phyloP scores from a whole-genome alignment of 2,888 invertebrate genomes.

The Hypomecis atomaria region DNA sequence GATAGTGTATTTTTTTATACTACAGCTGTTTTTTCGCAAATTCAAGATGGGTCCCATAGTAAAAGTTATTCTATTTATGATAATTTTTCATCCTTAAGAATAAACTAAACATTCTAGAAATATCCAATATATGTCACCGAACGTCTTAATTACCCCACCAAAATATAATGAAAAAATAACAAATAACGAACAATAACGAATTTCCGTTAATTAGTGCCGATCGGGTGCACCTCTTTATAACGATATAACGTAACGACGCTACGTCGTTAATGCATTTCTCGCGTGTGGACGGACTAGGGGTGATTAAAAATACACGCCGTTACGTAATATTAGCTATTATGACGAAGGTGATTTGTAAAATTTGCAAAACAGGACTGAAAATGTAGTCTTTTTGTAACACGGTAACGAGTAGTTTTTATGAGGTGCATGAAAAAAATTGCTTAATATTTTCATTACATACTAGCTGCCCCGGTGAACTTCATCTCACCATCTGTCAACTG shows the following conservation, averaged over 20 bases:
- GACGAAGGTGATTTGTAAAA: conserved; percentile 20
- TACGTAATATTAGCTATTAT: conserved; percentile 13
- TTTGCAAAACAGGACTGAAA: conserved; percentile 20
- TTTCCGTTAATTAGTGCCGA: conserved; percentile 59
- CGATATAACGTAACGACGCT: conserved; percentile 31
- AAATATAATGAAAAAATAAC: conserved; percentile 3
- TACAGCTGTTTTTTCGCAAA: too few relatives aligned
- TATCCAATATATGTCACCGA: too few relatives aligned
- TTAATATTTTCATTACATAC: too few relatives aligned
- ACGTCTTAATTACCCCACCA: too few relatives aligned
- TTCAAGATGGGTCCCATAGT: too few relatives aligned
- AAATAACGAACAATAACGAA: conserved; percentile 27
- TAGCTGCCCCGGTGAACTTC: too few relatives aligned
- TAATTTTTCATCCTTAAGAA: too few relatives aligned
- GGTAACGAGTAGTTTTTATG: neutral
- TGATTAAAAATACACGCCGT: conserved; percentile 34
- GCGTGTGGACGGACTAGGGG: conserved; percentile 51
- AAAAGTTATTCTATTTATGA: too few relatives aligned
- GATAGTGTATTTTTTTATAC: too few relatives aligned
- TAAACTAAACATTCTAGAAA: too few relatives aligned
- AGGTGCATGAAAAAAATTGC: neutral
- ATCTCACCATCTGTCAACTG: too few relatives aligned
- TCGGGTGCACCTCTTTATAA: conserved; percentile 57
- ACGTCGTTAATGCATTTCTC: conserved; percentile 63
- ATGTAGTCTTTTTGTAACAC: neutral